A percentile compares a stretch with the other conserved stretches of the same genome.
Evolutionary conservation across 2,888 invertebrate genomes (phyloP).

Genomic region (Oligia fasciuncula): DNA sequence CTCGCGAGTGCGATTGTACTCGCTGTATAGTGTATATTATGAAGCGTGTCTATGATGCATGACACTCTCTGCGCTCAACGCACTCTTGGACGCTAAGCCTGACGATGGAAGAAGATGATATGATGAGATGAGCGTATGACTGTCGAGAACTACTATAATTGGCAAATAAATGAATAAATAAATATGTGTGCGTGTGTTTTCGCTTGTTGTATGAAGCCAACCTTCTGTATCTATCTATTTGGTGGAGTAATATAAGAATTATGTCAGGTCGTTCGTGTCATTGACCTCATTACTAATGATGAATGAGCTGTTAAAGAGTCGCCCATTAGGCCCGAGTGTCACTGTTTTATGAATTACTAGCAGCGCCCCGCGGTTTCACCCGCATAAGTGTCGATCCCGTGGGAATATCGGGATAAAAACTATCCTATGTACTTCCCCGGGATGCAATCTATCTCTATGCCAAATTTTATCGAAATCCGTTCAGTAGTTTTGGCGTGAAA

Average conservation of each 20-base stretch:
- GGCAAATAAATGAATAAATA: no score
- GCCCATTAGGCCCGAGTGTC: conserved; percentile 79
- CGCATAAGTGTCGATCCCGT: no score
- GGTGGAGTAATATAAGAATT: conserved; percentile 40
- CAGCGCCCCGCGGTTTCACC: no score
- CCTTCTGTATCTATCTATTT: conserved; percentile 25
- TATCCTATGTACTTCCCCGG: no score
- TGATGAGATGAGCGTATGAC: neutral
- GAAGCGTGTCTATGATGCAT: neutral
- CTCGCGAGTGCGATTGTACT: neutral
- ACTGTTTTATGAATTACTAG: conserved; percentile 75
- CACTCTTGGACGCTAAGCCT: neutral
- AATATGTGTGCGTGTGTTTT: neutral
- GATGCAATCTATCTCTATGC: no score
- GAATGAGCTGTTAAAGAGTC: conserved; percentile 84
- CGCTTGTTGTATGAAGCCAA: neutral
- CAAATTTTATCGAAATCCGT: no score
- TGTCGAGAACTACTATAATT: neutral
- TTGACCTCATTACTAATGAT: conserved; percentile 86
- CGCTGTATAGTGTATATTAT: neutral
- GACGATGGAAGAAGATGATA: neutral
- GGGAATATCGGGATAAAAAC: no score
- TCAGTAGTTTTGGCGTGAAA: no score
- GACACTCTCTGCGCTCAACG: neutral
- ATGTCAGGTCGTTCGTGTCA: conserved; percentile 72